phyloP scores from a whole-genome alignment of 2,888 invertebrate genomes.

The Meliscaeva auricollis region DNA sequence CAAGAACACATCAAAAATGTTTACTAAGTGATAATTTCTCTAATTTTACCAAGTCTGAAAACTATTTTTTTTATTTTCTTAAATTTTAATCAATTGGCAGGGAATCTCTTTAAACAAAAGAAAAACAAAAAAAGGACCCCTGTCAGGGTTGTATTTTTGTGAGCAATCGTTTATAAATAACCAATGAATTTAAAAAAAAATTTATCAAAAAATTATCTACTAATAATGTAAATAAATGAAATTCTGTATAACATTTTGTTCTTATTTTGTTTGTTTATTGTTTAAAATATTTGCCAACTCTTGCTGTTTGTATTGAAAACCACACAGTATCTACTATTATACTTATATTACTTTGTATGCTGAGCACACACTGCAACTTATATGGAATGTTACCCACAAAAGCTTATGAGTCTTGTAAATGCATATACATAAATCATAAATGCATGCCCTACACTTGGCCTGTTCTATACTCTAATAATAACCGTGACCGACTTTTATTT shows the following conservation, averaged over 20 bases:
- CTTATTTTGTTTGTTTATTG: background rate
- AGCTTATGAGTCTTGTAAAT: conserved; percentile 55
- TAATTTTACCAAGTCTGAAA: too few species aligned
- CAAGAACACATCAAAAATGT: too few species aligned
- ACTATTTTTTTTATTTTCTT: too few species aligned
- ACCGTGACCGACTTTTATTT: conserved; percentile 28
- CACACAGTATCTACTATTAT: background rate
- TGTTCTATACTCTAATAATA: conserved; percentile 23
- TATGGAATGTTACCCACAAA: conserved; percentile 44
- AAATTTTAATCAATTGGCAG: too few species aligned
- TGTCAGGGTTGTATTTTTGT: too few species aligned
- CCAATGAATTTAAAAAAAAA: too few species aligned
- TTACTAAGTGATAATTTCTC: too few species aligned
- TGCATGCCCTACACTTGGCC: conserved; percentile 37
- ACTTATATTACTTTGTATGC: conserved; percentile 3
- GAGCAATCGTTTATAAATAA: too few species aligned
- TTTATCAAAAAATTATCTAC: too few species aligned
- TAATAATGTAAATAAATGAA: conserved; percentile 1
- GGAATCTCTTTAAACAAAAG: too few species aligned
- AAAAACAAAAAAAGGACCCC: too few species aligned
- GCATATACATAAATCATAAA: conserved; percentile 24
- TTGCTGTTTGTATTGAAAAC: conserved; percentile 25
- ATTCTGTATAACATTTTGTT: background rate
- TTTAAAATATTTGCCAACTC: background rate
- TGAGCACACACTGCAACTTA: conserved; percentile 35